Conservation (phyloP, 2,113 vertebrate genomes). For the Scophthalmus maximus region DNA sequence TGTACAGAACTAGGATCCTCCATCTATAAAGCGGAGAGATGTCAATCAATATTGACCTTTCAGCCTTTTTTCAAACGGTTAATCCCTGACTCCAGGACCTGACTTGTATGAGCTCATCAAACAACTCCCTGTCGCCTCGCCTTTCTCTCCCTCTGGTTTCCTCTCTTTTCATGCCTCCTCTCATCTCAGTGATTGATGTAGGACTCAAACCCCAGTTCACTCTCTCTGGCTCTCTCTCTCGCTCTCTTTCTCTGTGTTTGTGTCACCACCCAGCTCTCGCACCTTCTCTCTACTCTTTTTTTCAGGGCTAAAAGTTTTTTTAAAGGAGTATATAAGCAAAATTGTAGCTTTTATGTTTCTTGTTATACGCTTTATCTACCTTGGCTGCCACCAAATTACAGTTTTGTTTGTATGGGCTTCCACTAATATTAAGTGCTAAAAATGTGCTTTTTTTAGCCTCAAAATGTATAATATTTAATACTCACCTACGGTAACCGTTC, state of each 20-base stretch:
- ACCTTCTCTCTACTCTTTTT: not conserved
- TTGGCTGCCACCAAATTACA: no score
- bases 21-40: conserved; percentile 42
- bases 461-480: no score
- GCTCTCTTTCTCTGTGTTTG: not conserved
- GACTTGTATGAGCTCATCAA: conserved; percentile 73
- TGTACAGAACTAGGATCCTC: conserved; percentile 37
- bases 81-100: conserved; percentile 70
- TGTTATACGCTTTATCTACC: no score
- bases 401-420: no score
- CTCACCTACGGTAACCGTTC: no score
- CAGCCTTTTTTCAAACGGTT: conserved; percentile 57
- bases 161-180: conserved; percentile 46
- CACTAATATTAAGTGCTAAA: no score
- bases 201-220: conserved; percentile 21
- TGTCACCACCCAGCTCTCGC: not conserved
- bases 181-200: conserved; percentile 70
- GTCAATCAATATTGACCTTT: conserved; percentile 77
- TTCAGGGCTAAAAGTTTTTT: not conserved
- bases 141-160: conserved; percentile 47
- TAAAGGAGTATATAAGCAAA: not conserved
- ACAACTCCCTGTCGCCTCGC: conserved; percentile 51
- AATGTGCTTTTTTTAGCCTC: no score
- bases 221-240: conserved; percentile 4
- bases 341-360: not conserved